Evolutionary conservation across 2,888 invertebrate species (phyloP), one percentile per base, ranked within the genome.

Genomic region (Esperia sulphurella): DNA sequence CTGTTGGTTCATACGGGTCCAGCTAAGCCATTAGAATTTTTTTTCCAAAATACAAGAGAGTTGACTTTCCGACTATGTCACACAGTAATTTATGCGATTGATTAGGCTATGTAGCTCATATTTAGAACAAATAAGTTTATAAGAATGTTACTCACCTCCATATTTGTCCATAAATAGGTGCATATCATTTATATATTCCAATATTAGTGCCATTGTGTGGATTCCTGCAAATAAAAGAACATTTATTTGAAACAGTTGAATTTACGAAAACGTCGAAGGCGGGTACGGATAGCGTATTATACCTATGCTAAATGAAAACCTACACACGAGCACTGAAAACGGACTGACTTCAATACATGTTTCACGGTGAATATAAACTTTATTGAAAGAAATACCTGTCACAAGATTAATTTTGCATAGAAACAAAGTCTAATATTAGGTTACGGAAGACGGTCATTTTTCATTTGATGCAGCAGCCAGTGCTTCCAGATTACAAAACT

Each of bases 91-190:
- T 21, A 2, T 21, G 21, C 3, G 21, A 21, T 21, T 21, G 21
- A 21, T 5, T 21, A 5, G n/a, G n/a, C n/a, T n/a, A n/a, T n/a
- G n/a, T n/a, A n/a, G n/a, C n/a, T n/a, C n/a, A n/a, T n/a, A n/a
- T n/a, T n/a, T n/a, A 14, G 9, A 10, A 42, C 30, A 29, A 42
- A 30, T 42, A 30, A 33, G 3, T 35, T 35, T 35, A n/a, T 5
- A 39, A 14, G 3, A 39, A 14, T 38, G 35, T 44, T 49, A 87
- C 93, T 93, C 83, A 96, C 96, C 96, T 91, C 95, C 94, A 91
- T 95, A 92, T 92, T 93, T 94, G 83, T 95, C 94, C 92, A 96
- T 92, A 81, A 94, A 93, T 81, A 92, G 92, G 85, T 95, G 94
- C 89, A 96, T 93, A 81, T 92, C 92, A 82, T 94, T 93, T 89